Evolutionary conservation across 2,113 vertebrate genomes (phyloP).

Genomic region (Amia ocellicauda): DNA sequence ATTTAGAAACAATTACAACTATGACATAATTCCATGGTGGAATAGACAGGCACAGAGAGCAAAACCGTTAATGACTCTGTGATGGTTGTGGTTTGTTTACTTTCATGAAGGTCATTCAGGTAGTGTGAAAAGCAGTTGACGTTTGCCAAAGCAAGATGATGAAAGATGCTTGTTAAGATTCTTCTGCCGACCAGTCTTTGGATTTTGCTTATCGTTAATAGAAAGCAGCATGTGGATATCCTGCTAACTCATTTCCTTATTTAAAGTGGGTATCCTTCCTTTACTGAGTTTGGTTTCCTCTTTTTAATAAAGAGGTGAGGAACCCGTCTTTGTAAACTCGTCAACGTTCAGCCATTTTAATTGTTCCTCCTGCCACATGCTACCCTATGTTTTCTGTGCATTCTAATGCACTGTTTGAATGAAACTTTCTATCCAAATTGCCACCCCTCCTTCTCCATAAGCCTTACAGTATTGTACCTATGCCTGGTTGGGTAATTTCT

Average conservation of each 20-base stretch:
- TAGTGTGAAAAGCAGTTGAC: slow-evolving; percentile 52
- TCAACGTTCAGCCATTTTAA: slow-evolving; percentile 75
- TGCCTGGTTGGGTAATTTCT: too few species aligned
- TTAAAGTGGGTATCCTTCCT: slow-evolving; percentile 85
- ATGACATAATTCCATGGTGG: slow-evolving; percentile 50
- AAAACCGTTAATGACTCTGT: slow-evolving; percentile 7
- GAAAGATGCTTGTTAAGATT: slow-evolving; percentile 14
- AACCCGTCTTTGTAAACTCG: slow-evolving; percentile 71
- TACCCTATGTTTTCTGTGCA: slow-evolving; percentile 58
- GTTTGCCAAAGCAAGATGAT: slow-evolving; percentile 34
- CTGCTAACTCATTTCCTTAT: slow-evolving; percentile 81
- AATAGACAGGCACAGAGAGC: slow-evolving; percentile 34
- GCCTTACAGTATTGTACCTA: too few species aligned
- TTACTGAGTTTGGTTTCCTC: slow-evolving; percentile 72
- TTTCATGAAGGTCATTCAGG: slow-evolving; percentile 49
- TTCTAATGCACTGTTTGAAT: too few species aligned
- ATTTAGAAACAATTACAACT: slow-evolving; percentile 43
- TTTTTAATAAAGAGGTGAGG: slow-evolving; percentile 59
- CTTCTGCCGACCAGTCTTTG: slow-evolving; percentile 42
- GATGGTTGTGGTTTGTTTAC: slow-evolving; percentile 55
- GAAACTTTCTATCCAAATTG: too few species aligned
- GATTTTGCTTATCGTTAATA: slow-evolving; percentile 75
- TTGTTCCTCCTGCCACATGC: slow-evolving; percentile 68
- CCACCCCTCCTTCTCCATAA: too few species aligned
- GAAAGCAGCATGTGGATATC: slow-evolving; percentile 81